Conservation (phyloP, 2,797 vertebrate species). For the Darevskia mixta region DNA sequence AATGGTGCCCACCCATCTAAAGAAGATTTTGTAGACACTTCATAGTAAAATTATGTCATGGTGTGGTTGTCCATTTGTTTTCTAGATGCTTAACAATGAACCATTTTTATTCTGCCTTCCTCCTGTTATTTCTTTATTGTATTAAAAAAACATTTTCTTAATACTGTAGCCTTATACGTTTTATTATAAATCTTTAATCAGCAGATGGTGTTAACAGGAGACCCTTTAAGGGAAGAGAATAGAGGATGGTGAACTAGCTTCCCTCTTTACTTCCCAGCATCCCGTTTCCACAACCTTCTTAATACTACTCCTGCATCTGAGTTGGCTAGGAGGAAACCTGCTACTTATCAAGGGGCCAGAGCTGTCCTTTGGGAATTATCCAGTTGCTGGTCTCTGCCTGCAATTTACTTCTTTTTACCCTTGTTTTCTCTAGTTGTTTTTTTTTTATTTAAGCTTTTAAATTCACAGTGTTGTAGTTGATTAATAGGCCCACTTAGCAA, state of each 20-base stretch:
- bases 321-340: not conserved
- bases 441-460: not conserved
- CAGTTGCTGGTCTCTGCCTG: not conserved
- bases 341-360: not conserved
- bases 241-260: not conserved
- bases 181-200: too few species aligned
- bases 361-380: not conserved
- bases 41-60: not conserved
- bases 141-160: not conserved
- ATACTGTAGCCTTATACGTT: not conserved
- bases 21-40: not conserved
- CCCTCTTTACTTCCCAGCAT: not conserved
- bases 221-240: not conserved
- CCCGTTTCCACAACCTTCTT: not conserved
- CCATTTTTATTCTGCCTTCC: not conserved
- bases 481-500: not conserved
- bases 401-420: not conserved
- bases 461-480: not conserved
- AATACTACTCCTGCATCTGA: not conserved
- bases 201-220: too few species aligned
- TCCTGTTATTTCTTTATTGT: not conserved
- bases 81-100: not conserved
- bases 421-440: not conserved
- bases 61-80: not conserved
- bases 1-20: not conserved